Conservation (phyloP, 2,888 invertebrate genomes). For the Drosophila ezoana region DNA sequence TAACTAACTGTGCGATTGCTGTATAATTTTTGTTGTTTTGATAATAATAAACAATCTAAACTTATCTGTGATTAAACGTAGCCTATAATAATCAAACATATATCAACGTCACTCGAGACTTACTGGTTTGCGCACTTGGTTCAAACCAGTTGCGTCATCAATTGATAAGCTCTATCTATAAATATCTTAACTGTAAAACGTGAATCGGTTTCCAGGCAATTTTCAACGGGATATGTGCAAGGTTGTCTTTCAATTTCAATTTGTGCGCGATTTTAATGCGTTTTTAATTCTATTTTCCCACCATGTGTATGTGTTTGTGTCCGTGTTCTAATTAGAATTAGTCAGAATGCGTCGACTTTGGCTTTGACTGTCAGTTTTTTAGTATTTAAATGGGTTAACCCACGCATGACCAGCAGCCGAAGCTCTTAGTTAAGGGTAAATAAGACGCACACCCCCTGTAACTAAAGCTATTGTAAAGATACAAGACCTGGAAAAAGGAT, state of each 20-base stretch:
- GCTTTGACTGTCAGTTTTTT: constrained; percentile 49
- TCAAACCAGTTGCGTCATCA: constrained; percentile 54
- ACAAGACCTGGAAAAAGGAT: neutral
- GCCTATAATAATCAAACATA: neutral
- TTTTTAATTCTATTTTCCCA: constrained; percentile 50
- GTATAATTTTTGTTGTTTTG: constrained; percentile 1
- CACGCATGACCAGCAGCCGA: constrained; percentile 37
- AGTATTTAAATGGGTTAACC: constrained; percentile 62
- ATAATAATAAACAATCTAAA: constrained; percentile 16
- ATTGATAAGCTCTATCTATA: constrained; percentile 43
- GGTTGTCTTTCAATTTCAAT: constrained; percentile 33
- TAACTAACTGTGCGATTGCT: constrained; percentile 8
- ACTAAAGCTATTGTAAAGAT: constrained; percentile 17
- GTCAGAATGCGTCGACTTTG: constrained; percentile 47
- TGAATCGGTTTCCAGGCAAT: constrained; percentile 20
- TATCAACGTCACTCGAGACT: constrained; percentile 28
- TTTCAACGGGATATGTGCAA: constrained; percentile 48
- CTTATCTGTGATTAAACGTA: constrained; percentile 10
- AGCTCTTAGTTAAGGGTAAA: constrained; percentile 59
- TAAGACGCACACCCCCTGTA: constrained; percentile 35
- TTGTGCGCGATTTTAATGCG: constrained; percentile 27
- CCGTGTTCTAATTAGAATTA: constrained; percentile 59
- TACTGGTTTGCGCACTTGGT: constrained; percentile 58
- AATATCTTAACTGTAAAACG: constrained; percentile 1
- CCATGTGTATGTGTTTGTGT: constrained; percentile 22